Base-by-base conservation (phyloP, 2,888 invertebrate species). In the Drosophila setosimentum region DNA sequence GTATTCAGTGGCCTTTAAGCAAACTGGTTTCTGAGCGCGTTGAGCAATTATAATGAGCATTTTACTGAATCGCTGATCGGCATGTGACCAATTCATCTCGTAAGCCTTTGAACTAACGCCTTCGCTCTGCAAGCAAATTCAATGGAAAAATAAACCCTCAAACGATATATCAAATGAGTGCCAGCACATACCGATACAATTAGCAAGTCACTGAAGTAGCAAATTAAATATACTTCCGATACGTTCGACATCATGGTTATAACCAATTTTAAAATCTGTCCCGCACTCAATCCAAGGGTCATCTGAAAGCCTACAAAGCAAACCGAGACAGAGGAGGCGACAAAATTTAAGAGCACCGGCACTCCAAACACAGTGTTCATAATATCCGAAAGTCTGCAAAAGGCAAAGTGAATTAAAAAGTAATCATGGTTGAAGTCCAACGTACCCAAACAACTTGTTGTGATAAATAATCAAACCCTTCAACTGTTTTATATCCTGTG, bases 341-440 rank as follows among this genome's bases (percentile, higher is more conserved):
- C 59, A 48, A 91, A 91, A 59, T 91, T 91, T 24, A 89, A 65
- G 2, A 91, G 67, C 54, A 91, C 55, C 1, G 90, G 77, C 35
- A 86, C 37, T 0, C 87, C 83, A 49, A 90, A 91, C 0, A 87
- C 76, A 0, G 66, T 37, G 51, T 91, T 89, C 51, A 89, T 72
- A 2, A 77, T 51, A 21, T 81, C 73, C 4, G 68, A 45, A 73
- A 78, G 65, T 7, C 78, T 79, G 33, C 3, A 32, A 37, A 18
- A 21, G 16, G 1, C 27, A 45, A 7, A 42, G n/a, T 29, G 8
- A 7, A n/a, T 1, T 29, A 24, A 13, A 11, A 0, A 0, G 1
- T 1, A 8, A 30, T 40, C 49, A 18, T 0, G 1, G 10, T n/a
- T 13, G 3, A 10, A 11, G 4, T 8, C 0, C 3, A 6, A 40